Conservation (phyloP, 2,888 invertebrate species). For the Ectropis crepuscularia region DNA sequence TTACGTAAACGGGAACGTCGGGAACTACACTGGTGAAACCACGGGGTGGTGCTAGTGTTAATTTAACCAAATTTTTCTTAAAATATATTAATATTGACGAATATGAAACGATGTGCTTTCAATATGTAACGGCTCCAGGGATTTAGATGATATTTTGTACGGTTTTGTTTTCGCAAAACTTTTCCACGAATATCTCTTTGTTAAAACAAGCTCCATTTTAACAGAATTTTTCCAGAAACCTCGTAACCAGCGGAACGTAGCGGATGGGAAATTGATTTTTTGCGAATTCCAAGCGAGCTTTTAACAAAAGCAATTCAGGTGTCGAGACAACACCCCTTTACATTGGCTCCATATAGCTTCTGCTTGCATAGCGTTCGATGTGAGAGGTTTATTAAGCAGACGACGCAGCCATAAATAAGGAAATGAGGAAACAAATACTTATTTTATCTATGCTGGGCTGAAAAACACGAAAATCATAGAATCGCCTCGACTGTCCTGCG, state of each 20-base stretch:
- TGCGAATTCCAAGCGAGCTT: slow-evolving; percentile 14
- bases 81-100: too few relatives aligned
- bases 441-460: too few relatives aligned
- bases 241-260: slow-evolving; percentile 23
- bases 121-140: too few relatives aligned
- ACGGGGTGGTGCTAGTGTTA: too few relatives aligned
- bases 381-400: slow-evolving; percentile 5
- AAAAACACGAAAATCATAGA: too few relatives aligned
- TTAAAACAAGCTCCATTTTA: slow-evolving; percentile 11
- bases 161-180: background rate
- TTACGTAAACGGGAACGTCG: too few relatives aligned
- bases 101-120: too few relatives aligned
- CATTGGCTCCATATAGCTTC: slow-evolving; percentile 10
- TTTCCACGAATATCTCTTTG: slow-evolving; percentile 3
- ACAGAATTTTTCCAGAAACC: slow-evolving; percentile 8
- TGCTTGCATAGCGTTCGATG: slow-evolving; percentile 2
- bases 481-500: too few relatives aligned
- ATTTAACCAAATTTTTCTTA: too few relatives aligned
- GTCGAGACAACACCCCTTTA: slow-evolving; percentile 25
- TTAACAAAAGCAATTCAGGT: slow-evolving; percentile 29
- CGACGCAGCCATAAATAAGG: background rate
- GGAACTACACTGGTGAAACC: too few relatives aligned
- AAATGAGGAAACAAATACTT: too few relatives aligned
- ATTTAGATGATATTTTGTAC: too few relatives aligned
- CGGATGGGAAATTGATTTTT: slow-evolving; percentile 27